A percentile compares a stretch with the other conserved stretches of the same genome.
phyloP scores from a whole-genome alignment of 2,888 invertebrate genomes.

The Strigamia transsilvanica region DNA sequence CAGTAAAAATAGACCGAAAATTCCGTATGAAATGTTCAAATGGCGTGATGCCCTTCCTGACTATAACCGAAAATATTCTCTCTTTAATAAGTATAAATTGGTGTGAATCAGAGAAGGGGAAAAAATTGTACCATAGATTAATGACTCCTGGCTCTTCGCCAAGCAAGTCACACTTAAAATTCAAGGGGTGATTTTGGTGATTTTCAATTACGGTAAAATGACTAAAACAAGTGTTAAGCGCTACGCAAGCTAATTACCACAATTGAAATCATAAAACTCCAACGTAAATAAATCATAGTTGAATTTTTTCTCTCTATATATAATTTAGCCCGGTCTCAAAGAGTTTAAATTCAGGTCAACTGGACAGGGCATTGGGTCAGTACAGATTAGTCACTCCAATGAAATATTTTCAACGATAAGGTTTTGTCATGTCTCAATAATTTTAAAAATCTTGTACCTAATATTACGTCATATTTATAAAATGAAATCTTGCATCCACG shows the following conservation, averaged over 20 bases:
- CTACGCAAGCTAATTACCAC: not conserved
- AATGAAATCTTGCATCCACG: not conserved
- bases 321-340: not conserved
- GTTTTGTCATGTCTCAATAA: too few species aligned
- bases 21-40: not conserved
- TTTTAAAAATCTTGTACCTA: too few species aligned
- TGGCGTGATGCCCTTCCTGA: not conserved
- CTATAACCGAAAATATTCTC: not conserved
- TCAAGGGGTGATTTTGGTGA: constrained; percentile 3
- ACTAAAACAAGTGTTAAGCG: not conserved
- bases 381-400: not conserved
- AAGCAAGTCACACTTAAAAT: not conserved
- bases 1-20: not conserved
- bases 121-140: constrained; percentile 6
- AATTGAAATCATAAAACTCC: not conserved
- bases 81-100: constrained; percentile 10
- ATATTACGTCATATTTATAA: not conserved
- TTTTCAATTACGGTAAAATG: not conserved
- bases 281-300: not conserved
- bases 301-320: not conserved
- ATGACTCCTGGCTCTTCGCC: not conserved
- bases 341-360: not conserved
- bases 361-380: not conserved
- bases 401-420: not conserved
- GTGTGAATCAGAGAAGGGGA: constrained; percentile 12